Evolutionary conservation across 2,113 vertebrate genomes (phyloP).

Genomic region (Bostrychus sinensis): DNA sequence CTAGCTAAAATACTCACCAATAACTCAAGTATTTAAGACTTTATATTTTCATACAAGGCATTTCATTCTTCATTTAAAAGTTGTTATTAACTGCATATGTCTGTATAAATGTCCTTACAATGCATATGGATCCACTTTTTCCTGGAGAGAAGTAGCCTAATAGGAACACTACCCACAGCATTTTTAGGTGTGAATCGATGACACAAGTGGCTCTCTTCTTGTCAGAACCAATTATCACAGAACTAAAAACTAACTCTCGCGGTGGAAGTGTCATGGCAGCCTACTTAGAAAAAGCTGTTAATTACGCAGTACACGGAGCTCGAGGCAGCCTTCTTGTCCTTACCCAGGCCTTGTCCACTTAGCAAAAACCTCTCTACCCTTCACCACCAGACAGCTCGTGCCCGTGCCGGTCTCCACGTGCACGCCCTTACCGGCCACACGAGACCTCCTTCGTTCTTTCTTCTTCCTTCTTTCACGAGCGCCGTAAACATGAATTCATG

Average conservation of each 20-base stretch:
- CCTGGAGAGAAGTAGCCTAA: background rate
- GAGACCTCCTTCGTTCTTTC: constrained; percentile 30
- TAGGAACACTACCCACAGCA: constrained; percentile 6
- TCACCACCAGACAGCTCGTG: background rate
- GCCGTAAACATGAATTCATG: constrained; percentile 30
- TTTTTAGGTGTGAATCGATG: constrained; percentile 37
- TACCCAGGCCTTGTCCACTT: constrained; percentile 7
- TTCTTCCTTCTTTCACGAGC: constrained; percentile 20
- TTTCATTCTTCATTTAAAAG: too few species aligned
- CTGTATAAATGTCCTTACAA: background rate
- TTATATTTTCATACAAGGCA: too few species aligned
- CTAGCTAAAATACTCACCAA: too few species aligned
- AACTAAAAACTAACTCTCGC: background rate
- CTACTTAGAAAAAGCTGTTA: constrained; percentile 45
- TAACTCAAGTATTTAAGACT: too few species aligned
- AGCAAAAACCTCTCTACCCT: background rate
- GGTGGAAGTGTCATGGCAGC: constrained; percentile 20
- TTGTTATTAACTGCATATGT: background rate
- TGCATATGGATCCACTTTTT: background rate
- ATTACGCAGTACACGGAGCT: constrained; percentile 20
- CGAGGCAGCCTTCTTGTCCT: background rate
- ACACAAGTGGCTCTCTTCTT: constrained; percentile 32
- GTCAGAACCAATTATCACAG: constrained; percentile 53
- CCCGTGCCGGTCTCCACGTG: constrained; percentile 6
- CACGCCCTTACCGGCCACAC: constrained; percentile 14